Evolutionary conservation across 2,113 vertebrate genomes (phyloP).

Genomic region (Tricholaema leucomelas): DNA sequence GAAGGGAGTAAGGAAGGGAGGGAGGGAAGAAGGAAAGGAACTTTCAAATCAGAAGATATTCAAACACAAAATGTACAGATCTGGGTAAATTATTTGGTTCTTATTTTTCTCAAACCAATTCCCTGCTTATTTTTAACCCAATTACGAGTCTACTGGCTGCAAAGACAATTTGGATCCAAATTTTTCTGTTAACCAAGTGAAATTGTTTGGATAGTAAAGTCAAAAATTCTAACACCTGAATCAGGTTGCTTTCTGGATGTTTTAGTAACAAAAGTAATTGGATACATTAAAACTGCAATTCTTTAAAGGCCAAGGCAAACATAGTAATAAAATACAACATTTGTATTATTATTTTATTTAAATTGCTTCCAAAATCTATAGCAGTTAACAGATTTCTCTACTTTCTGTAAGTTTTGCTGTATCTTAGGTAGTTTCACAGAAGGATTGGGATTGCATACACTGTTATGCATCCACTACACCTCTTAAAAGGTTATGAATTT

Average conservation of each 20-base stretch:
- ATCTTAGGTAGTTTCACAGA: neutral
- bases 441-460: neutral
- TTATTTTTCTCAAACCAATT: neutral
- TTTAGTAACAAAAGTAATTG: constrained; percentile 20
- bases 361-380: neutral
- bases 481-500: neutral
- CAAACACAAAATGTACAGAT: neutral
- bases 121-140: constrained; percentile 9
- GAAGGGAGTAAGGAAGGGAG: neutral
- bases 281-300: constrained; percentile 10
- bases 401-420: neutral
- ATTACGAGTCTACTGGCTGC: neutral
- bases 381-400: neutral
- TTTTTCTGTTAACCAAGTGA: constrained; percentile 1
- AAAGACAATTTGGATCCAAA: constrained; percentile 22
- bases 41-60: neutral
- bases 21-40: neutral
- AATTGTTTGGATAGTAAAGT: constrained; percentile 16
- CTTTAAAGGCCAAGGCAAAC: constrained; percentile 10
- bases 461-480: fast-evolving
- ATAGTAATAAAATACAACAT: neutral
- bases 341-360: neutral
- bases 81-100: neutral
- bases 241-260: neutral
- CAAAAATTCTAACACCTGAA: constrained; percentile 20